Base-by-base conservation (phyloP, 53 echinoderm and acorn worm species). In the Antedon mediterranea region DNA sequence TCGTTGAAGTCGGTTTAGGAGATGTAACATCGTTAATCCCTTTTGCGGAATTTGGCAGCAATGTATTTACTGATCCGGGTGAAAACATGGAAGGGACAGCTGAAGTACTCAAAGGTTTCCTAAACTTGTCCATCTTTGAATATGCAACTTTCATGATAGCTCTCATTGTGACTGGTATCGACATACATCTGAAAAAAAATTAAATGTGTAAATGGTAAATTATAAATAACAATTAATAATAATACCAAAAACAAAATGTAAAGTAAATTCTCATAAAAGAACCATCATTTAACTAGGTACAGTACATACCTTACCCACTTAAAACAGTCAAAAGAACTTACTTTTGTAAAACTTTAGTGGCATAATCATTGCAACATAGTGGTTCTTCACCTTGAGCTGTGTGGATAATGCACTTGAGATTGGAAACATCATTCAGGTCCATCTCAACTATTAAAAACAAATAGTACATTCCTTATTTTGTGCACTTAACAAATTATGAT, bases 91-190 rank as follows among this genome's bases (percentile, higher is more conserved):
- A 13, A 57, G 57, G 57, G 23, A 57, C 57, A 57, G 57, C 57
- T 18, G 57, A 23, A 57, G 23, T 2, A 57, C 57, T 57, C 23
- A 23, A 57, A 11, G 57, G 57, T 57, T 57, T 57, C 18, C 57
- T 57, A 23, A 15, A 57, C 23, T 57, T 91, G 34, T 94, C 89
- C 77, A 91, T 78, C 89, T 85, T 87, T 8, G 76, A 76, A 26
- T 85, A 79, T 7, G 92, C 92, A 43, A 90, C 92, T 85, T 95
- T 97, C 86, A 97, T 80, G 73, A 97, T 92, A 34, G 98, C 91
- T 31, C 98, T 80, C 98, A 97, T 97, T 20, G 98, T 97, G 73
- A 97, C 86, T 6, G 98, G 98, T 31, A 97, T 97, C 11, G 98
- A 97, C 71, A 90, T 82, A 79, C 92, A 97, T 70, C 88, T 88